Conservation (phyloP, 2,113 vertebrate genomes). For the Gorsachius goisagi region DNA sequence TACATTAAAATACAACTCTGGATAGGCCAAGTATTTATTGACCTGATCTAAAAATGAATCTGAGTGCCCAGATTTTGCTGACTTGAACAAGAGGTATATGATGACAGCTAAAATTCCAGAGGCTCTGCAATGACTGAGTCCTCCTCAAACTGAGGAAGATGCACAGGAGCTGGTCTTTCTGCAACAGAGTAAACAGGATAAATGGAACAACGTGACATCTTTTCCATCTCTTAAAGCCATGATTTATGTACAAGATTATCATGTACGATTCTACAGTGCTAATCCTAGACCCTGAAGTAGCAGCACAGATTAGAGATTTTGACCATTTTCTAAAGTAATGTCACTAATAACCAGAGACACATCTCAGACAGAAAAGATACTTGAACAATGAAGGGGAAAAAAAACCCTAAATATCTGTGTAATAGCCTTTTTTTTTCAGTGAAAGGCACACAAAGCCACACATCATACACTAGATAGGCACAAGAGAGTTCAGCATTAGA, state of each 20-base stretch:
- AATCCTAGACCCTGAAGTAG: neutral
- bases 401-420: neutral
- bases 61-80: neutral
- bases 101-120: neutral
- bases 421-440: neutral
- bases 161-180: neutral
- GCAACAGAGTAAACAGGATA: neutral
- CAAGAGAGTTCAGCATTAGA: conserved; percentile 3
- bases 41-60: neutral
- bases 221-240: neutral
- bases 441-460: neutral
- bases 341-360: neutral
- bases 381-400: neutral
- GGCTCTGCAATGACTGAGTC: neutral
- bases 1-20: neutral
- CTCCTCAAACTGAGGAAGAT: neutral
- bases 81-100: neutral
- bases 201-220: neutral
- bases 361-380: neutral
- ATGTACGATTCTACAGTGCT: neutral
- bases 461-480: neutral
- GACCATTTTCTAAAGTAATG: neutral
- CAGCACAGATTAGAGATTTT: neutral
- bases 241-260: neutral
- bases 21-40: neutral